Evolutionary conservation across 1,140 invertebrate species (phyloP), one percentile per base, ranked within the genome.

Genomic region (Brachionus manjavacas): DNA sequence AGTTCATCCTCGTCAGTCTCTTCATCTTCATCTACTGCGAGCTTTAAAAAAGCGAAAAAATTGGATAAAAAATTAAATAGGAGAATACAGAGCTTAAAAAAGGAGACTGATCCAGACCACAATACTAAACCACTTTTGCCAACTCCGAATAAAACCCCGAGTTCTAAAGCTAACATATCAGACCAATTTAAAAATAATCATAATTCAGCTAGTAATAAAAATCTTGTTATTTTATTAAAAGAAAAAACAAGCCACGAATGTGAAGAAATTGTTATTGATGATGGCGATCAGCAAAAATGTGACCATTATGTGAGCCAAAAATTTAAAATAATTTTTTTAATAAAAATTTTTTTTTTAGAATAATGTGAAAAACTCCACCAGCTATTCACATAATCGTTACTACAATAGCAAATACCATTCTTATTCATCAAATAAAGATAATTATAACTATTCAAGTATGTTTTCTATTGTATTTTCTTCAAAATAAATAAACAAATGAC

Each of bases 51-150:
- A 9, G 39, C 72, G 0, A 76, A 49, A 76, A 49, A 76, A 76
- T 49, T 76, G 9, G 72, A 76, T 49, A 76, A 76, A 76, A 76
- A 76, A 76, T 28, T 76, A 9, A 76, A 76, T 76, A 46, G 46
- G 23, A 20, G 72, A 2, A 20, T 76, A 12, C 16, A 76, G 52
- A 4, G 28, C n/a, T 49, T 76, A 12, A 46, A 76, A 76, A 43
- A 74, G 7, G 70, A 74, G 39, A 16, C 70, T 41, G 4, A 16
- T 14, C 20, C 41, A 25, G 41, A 49, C 9, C 20, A 49, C 11
- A 28, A 14, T 76, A 12, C 12, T 41, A 43, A 41, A 41, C 3
- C 68, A 8, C 68, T 41, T 39, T 41, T 72, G 16, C 68, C 68
- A 72, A 72, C 68, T 39, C 68, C 68, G 3, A 72, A 72, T 20